phyloP scores from a whole-genome alignment of 2,888 invertebrate species.

The Cybosia mesomella region DNA sequence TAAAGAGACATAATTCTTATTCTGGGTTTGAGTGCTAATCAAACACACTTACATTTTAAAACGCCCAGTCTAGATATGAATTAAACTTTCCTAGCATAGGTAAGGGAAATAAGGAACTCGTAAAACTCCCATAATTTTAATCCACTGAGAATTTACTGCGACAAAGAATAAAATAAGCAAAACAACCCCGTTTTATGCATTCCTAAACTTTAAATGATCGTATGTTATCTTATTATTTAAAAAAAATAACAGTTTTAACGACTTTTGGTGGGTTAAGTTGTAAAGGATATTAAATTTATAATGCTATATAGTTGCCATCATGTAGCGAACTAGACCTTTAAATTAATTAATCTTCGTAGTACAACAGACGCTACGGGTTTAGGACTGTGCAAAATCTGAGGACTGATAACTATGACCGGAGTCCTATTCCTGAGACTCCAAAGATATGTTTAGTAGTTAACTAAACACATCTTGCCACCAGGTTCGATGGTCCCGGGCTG shows the following conservation, averaged over 20 bases:
- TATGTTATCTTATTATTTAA: slow-evolving; percentile 31
- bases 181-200: slow-evolving; percentile 44
- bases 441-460: too few relatives aligned
- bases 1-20: too few relatives aligned
- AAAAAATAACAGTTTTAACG: slow-evolving; percentile 12
- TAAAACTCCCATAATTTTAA: slow-evolving; percentile 59
- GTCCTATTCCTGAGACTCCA: too few relatives aligned
- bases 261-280: background rate
- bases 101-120: slow-evolving; percentile 45
- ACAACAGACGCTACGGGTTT: too few relatives aligned
- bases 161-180: slow-evolving; percentile 49
- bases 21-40: too few relatives aligned
- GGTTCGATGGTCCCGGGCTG: too few relatives aligned
- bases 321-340: background rate
- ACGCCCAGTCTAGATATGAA: slow-evolving; percentile 23
- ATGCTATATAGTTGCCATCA: background rate
- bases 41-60: too few relatives aligned
- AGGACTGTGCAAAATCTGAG: too few relatives aligned
- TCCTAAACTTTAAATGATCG: slow-evolving; percentile 47
- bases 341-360: background rate
- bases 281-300: background rate
- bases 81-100: slow-evolving; percentile 39
- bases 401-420: too few relatives aligned
- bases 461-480: too few relatives aligned
- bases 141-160: slow-evolving; percentile 48